Conservation (phyloP, 2,888 invertebrate species). For the Fissipunctia ypsillon region DNA sequence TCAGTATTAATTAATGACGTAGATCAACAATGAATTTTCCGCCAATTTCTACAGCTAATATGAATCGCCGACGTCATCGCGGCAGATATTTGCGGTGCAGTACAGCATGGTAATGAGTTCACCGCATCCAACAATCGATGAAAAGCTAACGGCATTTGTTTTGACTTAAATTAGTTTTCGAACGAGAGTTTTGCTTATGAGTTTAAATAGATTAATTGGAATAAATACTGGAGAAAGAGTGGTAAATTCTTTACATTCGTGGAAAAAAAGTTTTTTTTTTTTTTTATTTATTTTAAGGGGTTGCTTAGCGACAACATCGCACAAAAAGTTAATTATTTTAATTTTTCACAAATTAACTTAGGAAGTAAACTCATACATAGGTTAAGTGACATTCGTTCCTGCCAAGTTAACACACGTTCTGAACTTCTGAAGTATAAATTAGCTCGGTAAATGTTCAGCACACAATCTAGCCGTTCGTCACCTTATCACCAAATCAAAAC, state of each 20-base stretch:
- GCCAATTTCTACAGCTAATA: slow-evolving; percentile 33
- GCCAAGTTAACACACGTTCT: background rate
- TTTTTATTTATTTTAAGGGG: too few relatives aligned
- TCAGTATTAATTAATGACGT: background rate
- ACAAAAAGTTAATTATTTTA: background rate
- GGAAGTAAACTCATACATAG: background rate
- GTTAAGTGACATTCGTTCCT: too few relatives aligned
- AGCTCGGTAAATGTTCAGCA: background rate
- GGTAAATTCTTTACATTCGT: background rate
- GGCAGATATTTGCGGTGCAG: slow-evolving; percentile 38
- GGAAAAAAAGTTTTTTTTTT: too few relatives aligned
- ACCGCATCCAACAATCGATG: slow-evolving; percentile 26
- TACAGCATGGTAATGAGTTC: slow-evolving; percentile 48
- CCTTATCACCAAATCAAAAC: background rate
- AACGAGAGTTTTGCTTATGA: background rate
- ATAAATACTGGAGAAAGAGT: too few relatives aligned
- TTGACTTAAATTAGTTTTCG: slow-evolving; percentile 20
- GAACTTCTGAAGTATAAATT: background rate
- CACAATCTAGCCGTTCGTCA: background rate
- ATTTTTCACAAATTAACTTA: background rate
- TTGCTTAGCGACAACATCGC: background rate
- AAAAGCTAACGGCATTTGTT: slow-evolving; percentile 35
- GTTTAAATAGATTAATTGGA: background rate
- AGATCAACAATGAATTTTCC: background rate
- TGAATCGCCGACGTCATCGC: slow-evolving; percentile 16